Evolutionary conservation across 2,888 invertebrate genomes (phyloP).

Genomic region (Erpobdella octoculata): DNA sequence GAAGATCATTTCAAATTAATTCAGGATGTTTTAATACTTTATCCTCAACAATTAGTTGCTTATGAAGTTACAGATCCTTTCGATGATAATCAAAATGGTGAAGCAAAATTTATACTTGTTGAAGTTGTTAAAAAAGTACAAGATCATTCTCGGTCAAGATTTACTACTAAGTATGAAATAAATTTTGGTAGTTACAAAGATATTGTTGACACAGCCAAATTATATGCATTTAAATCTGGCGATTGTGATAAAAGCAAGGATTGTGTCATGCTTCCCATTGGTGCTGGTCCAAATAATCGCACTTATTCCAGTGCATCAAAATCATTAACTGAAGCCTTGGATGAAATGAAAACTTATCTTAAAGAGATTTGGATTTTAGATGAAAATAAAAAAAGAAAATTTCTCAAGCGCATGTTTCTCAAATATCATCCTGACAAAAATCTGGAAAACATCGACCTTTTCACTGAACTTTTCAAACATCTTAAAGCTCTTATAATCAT

Average conservation of each 20-base stretch:
- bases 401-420: not conserved
- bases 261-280: not conserved
- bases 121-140: not conserved
- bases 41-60: not conserved
- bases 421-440: slow-evolving; percentile 16
- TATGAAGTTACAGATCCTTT: not conserved
- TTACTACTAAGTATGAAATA: slow-evolving; percentile 10
- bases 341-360: not conserved
- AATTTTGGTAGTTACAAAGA: not conserved
- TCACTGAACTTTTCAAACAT: slow-evolving; percentile 8
- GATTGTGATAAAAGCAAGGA: not conserved
- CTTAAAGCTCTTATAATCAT: not conserved
- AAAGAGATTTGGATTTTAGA: slow-evolving; percentile 7
- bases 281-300: not conserved
- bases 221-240: not conserved
- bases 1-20: not conserved
- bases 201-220: not conserved
- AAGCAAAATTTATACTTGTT: slow-evolving; percentile 4
- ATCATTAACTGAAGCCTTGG: not conserved
- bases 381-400: not conserved
- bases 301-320: not conserved
- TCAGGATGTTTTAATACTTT: not conserved
- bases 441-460: not conserved
- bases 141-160: not conserved
- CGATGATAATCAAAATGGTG: not conserved